Conservation (phyloP, 2,113 vertebrate species). For the Prietella phreatophila region DNA sequence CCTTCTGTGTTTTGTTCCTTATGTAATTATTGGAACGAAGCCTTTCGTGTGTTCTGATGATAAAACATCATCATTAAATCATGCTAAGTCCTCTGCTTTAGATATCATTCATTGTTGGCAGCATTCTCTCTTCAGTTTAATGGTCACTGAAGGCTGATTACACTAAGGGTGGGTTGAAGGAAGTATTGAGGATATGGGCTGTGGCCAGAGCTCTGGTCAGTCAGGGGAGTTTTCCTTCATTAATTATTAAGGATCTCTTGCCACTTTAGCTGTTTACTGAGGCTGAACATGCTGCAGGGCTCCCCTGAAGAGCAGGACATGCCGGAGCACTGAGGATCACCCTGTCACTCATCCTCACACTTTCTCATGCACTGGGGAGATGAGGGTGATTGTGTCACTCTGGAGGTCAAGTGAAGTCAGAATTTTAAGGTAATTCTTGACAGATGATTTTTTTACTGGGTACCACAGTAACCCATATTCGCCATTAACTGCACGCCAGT, state of each 20-base stretch:
- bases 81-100: not conserved
- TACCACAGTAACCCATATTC: too few species aligned
- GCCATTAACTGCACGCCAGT: too few species aligned
- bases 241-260: conserved; percentile 71
- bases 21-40: not conserved
- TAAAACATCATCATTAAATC: not conserved
- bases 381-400: conserved; percentile 16
- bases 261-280: conserved; percentile 71
- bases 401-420: conserved; percentile 23
- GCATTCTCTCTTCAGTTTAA: not conserved
- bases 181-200: conserved; percentile 14
- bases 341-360: conserved; percentile 61
- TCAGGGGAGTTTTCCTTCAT: conserved; percentile 57
- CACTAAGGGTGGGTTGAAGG: conserved; percentile 29
- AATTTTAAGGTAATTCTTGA: not conserved
- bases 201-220: not conserved
- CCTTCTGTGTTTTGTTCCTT: not conserved
- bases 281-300: conserved; percentile 65
- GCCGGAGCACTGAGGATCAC: conserved; percentile 58
- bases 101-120: not conserved
- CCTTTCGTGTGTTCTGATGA: not conserved
- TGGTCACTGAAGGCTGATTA: conserved; percentile 28
- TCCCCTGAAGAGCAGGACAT: conserved; percentile 57
- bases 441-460: not conserved
- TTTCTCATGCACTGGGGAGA: conserved; percentile 24